A percentile compares a stretch with the other conserved stretches of the same genome.
phyloP scores from a whole-genome alignment of 1,140 invertebrate species.

The Spodoptera litura region DNA sequence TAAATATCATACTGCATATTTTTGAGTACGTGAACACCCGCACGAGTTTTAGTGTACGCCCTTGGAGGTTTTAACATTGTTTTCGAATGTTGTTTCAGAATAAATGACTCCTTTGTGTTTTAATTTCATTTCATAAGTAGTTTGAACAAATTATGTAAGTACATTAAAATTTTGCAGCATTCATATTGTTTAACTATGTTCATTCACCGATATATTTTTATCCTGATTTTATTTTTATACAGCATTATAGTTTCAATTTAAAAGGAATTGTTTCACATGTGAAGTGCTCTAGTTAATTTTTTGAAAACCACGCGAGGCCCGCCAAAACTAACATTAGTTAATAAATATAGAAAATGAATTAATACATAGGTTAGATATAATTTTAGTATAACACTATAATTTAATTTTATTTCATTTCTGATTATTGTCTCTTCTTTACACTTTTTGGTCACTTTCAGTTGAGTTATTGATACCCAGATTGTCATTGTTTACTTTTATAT shows the following conservation, averaged over 20 bases:
- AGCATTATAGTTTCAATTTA: conserved; percentile 12
- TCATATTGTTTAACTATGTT: conserved; percentile 18
- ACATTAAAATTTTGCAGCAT: conserved; percentile 22
- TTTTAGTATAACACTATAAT: conserved; percentile 29
- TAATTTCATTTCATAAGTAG: conserved; percentile 30
- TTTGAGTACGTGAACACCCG: too few relatives aligned
- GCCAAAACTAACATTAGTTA: conserved; percentile 46
- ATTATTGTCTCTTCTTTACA: conserved; percentile 8
- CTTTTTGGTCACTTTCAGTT: conserved; percentile 23
- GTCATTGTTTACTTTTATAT: conserved; percentile 36
- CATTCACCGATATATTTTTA: conserved; percentile 3
- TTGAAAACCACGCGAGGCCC: conserved; percentile 34
- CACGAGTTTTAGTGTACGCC: too few relatives aligned
- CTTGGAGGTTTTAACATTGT: conserved; percentile 3
- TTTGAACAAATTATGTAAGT: conserved; percentile 45
- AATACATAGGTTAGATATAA: conserved; percentile 41
- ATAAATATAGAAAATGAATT: conserved; percentile 46
- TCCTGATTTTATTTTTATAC: conserved; percentile 10
- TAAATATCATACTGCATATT: too few relatives aligned
- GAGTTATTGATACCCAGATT: conserved; percentile 17
- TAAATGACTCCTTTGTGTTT: conserved; percentile 14
- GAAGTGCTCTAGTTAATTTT: conserved; percentile 40
- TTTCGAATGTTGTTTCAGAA: conserved; percentile 17
- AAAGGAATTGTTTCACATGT: conserved; percentile 32
- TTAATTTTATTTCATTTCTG: conserved; percentile 30